Evolutionary conservation across 2,888 invertebrate genomes (phyloP), one percentile per base, ranked within the genome.

Genomic region (Drosophila mimica): DNA sequence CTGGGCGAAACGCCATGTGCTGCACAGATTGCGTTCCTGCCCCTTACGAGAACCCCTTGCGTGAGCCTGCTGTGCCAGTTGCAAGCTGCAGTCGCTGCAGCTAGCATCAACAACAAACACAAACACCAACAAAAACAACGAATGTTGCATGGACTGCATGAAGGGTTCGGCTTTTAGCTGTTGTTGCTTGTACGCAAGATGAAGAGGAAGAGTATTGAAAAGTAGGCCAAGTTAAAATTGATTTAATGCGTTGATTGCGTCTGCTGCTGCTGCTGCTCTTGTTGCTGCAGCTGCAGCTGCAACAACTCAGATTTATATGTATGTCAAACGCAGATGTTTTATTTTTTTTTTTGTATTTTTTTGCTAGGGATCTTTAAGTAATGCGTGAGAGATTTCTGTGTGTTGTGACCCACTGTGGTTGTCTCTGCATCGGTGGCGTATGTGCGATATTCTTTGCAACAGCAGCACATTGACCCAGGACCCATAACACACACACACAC

Each of bases 161-260:
- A 86, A 88, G 85, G 89, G 85, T 81, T 79, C 69, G 56, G 56
- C 56, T 49, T 60, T 48, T 54, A 70, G 69, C 56, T 56, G 25
- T 56, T 25, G 61, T 34, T 54, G 36, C 48, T 43, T 71, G 63
- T 15, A n/a, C 56, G 36, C 59, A 54, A 38, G 28, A 20, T 34
- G 34, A 17, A 9, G 31, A 52, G 31, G 20, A 54, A 54, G 34
- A 28, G 38, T 31, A 11, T 17, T 25, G 33, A 69, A 90, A 89
- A 75, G 89, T 91, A 91, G 91, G 91, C 91, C 92, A 92, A 91
- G 87, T 86, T 91, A 92, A 88, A 91, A 91, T 83, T 91, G 91
- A 91, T 92, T 91, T 86, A 89, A 89, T 91, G 82, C 81, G 73
- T 74, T 81, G 88, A 88, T 90, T 88, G 88, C 49, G 62, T 57